Evolutionary conservation across 35 echinoderm and acorn worm genomes (phyloP).

Genomic region (Heliocidaris erythrogramma): DNA sequence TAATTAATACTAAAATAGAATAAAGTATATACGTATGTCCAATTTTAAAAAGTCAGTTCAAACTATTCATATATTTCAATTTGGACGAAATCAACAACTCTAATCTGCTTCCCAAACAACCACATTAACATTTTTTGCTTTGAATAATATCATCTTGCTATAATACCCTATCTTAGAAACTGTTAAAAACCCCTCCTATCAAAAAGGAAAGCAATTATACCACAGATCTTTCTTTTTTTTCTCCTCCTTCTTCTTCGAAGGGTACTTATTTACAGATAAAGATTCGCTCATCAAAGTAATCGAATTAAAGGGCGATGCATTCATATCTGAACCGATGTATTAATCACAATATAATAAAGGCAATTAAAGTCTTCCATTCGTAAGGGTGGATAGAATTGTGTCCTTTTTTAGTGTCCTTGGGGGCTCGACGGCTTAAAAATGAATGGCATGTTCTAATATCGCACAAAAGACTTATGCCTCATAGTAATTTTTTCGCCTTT

Average conservation of each 20-base stretch:
- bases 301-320: not conserved
- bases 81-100: too few relatives aligned
- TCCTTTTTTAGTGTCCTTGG: not conserved
- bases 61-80: too few relatives aligned
- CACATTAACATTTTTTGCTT: not conserved
- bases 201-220: not conserved
- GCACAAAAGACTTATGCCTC: slow-evolving; percentile 24
- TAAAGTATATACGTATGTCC: too few relatives aligned
- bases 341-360: not conserved
- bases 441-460: slow-evolving; percentile 17
- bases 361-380: not conserved
- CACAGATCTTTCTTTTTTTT: too few relatives aligned
- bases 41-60: too few relatives aligned
- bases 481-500: not conserved
- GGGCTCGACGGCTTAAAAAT: slow-evolving; percentile 33
- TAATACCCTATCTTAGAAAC: not conserved
- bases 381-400: not conserved
- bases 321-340: not conserved
- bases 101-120: not conserved
- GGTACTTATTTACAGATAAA: not conserved
- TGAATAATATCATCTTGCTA: not conserved
- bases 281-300: not conserved
- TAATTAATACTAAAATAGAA: too few relatives aligned
- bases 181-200: not conserved
- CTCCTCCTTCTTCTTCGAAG: too few relatives aligned